These are phyloP conservation scores for Rhynchotus rufescens DNA, from an alignment of 2,797 vertebrate species.

Conservation along the genomic window DNA sequence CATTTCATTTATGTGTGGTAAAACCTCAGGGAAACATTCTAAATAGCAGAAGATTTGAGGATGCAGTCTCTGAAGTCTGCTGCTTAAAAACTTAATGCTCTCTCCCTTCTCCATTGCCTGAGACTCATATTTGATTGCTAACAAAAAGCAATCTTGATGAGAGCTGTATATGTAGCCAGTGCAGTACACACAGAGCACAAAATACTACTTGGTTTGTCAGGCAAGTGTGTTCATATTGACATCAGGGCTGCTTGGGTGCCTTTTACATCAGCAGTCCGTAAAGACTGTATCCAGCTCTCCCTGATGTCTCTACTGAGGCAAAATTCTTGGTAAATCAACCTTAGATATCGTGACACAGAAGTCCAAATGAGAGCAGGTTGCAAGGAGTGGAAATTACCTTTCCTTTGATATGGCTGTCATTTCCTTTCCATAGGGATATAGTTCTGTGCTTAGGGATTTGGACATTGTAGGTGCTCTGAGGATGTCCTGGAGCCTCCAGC, in stretches of 20 bases:
- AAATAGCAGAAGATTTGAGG: slow-evolving; percentile 62
- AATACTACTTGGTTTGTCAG: background rate
- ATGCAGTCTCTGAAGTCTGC: slow-evolving; percentile 48
- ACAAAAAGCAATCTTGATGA: background rate
- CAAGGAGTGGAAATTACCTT: background rate
- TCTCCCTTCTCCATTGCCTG: background rate
- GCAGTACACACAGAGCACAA: background rate
- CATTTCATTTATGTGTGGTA: slow-evolving; percentile 54
- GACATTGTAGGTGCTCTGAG: background rate
- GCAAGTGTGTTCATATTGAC: accelerated
- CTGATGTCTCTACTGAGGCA: background rate
- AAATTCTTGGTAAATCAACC: background rate
- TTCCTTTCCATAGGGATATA: background rate
- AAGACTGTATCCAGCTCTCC: background rate
- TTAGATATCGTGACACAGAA: background rate
- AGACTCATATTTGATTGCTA: slow-evolving; percentile 19
- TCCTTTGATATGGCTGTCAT: background rate
- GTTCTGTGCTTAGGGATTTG: accelerated
- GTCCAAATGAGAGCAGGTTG: background rate
- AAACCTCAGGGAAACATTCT: slow-evolving; percentile 66
- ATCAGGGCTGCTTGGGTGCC: background rate
- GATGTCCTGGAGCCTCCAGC: background rate
- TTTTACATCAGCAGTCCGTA: background rate
- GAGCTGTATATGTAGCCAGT: background rate
- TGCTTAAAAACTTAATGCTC: slow-evolving; percentile 42